phyloP scores from a whole-genome alignment of 1,140 invertebrate genomes.

The Brachionus koreanus region DNA sequence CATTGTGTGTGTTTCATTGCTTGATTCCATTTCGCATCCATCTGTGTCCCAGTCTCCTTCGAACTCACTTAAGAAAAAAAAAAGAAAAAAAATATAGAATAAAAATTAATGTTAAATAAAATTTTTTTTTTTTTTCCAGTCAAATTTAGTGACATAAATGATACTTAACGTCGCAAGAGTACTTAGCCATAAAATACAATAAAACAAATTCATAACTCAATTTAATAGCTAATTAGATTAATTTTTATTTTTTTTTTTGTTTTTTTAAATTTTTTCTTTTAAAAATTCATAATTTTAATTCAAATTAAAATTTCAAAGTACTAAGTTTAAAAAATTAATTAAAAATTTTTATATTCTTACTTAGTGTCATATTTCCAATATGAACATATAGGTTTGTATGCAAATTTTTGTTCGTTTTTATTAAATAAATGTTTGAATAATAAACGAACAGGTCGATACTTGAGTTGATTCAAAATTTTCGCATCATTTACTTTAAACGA shows the following conservation, averaged over 20 bases:
- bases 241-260: too few species aligned
- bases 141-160: not conserved
- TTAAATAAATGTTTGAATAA: constrained; percentile 3
- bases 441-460: not conserved
- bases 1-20: constrained; percentile 79
- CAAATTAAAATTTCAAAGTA: not conserved
- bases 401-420: not conserved
- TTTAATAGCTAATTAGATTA: not conserved
- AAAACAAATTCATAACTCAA: not conserved
- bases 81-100: not conserved
- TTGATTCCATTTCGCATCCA: constrained; percentile 75
- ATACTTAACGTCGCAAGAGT: not conserved
- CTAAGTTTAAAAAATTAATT: not conserved
- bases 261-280: too few species aligned
- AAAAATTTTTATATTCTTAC: not conserved
- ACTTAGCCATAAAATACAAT: not conserved
- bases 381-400: not conserved
- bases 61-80: constrained; percentile 6
- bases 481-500: constrained; percentile 24
- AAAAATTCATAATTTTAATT: not conserved
- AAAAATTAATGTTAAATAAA: not conserved
- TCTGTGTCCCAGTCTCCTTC: constrained; percentile 74
- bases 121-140: too few species aligned
- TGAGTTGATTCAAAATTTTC: not conserved
- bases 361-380: constrained; percentile 16